Conservation (phyloP, 2,797 vertebrate species). For the Melanotaenia parkinsoni region DNA sequence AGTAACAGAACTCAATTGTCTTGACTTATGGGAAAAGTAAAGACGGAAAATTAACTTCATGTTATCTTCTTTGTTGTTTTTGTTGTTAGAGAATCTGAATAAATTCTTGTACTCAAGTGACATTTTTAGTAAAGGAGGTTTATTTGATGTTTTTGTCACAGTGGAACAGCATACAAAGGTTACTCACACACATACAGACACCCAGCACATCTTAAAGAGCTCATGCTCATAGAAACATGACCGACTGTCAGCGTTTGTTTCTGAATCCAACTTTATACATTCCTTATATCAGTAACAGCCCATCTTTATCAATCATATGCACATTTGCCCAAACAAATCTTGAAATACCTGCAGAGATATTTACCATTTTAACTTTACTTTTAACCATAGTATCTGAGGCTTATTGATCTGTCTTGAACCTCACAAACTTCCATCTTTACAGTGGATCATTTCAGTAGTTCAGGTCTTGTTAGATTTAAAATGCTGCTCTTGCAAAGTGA, state of each 20-base stretch:
- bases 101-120: constrained; percentile 6
- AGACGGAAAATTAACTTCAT: no score
- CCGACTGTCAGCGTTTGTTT: constrained; percentile 36
- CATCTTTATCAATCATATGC: background rate
- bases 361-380: background rate
- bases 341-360: constrained; percentile 48
- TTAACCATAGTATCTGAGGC: constrained; percentile 1
- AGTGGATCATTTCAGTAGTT: background rate
- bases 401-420: background rate
- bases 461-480: constrained; percentile 7
- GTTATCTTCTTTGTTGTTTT: no score
- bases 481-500: background rate
- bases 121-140: constrained; percentile 57
- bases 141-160: constrained; percentile 61
- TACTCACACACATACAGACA: constrained; percentile 38
- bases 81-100: background rate
- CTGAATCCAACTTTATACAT: constrained; percentile 40
- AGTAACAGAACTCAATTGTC: background rate
- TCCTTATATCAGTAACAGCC: constrained; percentile 41
- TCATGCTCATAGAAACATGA: constrained; percentile 53
- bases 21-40: background rate
- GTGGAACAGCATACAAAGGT: constrained; percentile 44
- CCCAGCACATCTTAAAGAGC: constrained; percentile 36
- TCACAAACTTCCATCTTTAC: background rate
- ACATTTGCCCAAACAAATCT: constrained; percentile 35